A percentile compares a stretch with the other conserved stretches of the same genome.
Conservation (phyloP, 2,797 vertebrate genomes). For the Oreochromis mossambicus region DNA sequence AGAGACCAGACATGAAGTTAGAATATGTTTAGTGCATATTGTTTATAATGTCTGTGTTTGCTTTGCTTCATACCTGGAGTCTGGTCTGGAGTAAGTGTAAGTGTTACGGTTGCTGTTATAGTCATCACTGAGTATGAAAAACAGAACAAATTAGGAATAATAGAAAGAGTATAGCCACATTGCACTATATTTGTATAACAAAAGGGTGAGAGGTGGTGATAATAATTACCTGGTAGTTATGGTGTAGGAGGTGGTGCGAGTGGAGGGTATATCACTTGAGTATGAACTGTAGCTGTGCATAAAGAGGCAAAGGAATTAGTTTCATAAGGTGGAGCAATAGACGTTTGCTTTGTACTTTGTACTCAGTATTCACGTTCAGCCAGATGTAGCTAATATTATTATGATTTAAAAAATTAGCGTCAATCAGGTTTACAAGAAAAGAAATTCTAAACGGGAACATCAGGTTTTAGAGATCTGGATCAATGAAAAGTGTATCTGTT, state of each 20-base stretch:
- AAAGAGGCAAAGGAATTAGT: not conserved
- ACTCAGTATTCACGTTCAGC: not conserved
- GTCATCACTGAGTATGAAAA: constrained; percentile 37
- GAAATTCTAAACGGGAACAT: not conserved
- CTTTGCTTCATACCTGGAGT: constrained; percentile 48
- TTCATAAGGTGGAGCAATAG: not conserved
- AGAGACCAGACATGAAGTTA: not conserved
- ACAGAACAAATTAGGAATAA: not conserved
- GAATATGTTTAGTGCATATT: not conserved
- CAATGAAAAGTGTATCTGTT: not conserved
- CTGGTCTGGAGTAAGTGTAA: constrained; percentile 46
- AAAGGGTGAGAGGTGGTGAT: not conserved
- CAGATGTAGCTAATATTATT: not conserved
- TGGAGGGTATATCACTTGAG: constrained; percentile 35
- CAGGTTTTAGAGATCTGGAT: not conserved
- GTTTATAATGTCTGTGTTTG: not conserved
- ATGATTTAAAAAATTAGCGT: not conserved
- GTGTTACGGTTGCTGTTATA: constrained; percentile 13
- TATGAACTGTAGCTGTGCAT: constrained; percentile 52
- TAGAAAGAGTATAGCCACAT: not conserved
- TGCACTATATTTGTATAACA: not conserved
- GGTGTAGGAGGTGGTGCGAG: constrained; percentile 47
- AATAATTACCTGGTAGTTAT: constrained; percentile 48
- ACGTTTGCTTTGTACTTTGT: too few species aligned
- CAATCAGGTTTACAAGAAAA: not conserved